Conservation (phyloP, 92 coral and sea anemone genomes). For the Nematostella vectensis region DNA sequence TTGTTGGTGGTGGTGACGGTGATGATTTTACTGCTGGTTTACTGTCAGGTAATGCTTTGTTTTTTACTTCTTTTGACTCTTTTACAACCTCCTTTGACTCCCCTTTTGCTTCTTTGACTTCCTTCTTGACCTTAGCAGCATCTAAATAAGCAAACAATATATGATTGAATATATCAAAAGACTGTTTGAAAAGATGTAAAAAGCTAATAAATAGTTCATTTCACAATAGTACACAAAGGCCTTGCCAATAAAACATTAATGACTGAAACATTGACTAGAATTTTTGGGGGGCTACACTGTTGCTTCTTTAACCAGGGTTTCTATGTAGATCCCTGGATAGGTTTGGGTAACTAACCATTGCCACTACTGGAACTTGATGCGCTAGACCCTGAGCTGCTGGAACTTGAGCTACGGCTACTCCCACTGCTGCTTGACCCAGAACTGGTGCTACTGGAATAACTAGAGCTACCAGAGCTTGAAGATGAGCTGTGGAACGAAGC, state of each 20-base stretch:
- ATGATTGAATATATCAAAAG: too few relatives aligned
- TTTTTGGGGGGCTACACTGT: too few relatives aligned
- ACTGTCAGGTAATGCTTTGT: constrained; percentile 55
- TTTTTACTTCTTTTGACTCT: constrained; percentile 63
- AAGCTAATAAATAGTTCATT: too few relatives aligned
- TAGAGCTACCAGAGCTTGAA: constrained; percentile 85
- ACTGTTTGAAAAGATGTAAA: too few relatives aligned
- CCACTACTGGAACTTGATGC: constrained; percentile 43
- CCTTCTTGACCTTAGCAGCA: constrained; percentile 42
- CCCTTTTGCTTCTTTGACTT: constrained; percentile 55
- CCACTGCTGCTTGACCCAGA: constrained; percentile 80
- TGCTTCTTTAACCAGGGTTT: too few relatives aligned
- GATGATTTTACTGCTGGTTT: constrained; percentile 49
- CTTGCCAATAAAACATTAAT: too few relatives aligned
- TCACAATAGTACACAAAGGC: too few relatives aligned
- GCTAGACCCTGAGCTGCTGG: constrained; percentile 48
- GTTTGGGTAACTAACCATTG: background rate
- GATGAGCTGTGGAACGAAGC: constrained; percentile 59
- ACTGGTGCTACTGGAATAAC: constrained; percentile 76
- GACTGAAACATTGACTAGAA: too few relatives aligned
- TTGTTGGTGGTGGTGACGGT: constrained; percentile 56
- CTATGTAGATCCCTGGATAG: too few relatives aligned
- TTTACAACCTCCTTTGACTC: constrained; percentile 40
- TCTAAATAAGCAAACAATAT: constrained; percentile 20
- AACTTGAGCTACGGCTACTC: constrained; percentile 67